phyloP scores from a whole-genome alignment of 2,797 vertebrate species.

The Discoglossus pictus region DNA sequence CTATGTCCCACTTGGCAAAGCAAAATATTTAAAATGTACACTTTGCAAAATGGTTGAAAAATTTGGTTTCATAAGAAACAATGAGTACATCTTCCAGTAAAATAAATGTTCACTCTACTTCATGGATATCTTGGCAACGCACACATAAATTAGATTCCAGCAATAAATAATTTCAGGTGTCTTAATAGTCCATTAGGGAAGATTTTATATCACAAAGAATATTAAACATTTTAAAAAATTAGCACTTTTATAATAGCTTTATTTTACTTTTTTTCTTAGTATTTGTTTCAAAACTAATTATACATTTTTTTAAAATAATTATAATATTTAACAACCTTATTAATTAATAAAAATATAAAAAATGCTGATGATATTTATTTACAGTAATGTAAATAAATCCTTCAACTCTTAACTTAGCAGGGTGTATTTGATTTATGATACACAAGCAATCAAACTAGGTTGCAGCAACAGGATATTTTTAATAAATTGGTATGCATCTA shows the following conservation, averaged over 20 bases:
- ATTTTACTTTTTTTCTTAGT: slow-evolving; percentile 25
- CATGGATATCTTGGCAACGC: slow-evolving; percentile 41
- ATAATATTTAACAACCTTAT: too few species aligned
- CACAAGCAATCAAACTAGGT: too few species aligned
- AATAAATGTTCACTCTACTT: slow-evolving; percentile 42
- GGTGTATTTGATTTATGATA: too few species aligned
- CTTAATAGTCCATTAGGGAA: slow-evolving; percentile 51
- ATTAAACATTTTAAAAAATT: slow-evolving; percentile 30
- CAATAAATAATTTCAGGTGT: slow-evolving; percentile 45
- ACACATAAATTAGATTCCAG: slow-evolving; percentile 41
- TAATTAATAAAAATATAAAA: too few species aligned
- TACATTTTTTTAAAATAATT: too few species aligned
- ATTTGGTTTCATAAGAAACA: slow-evolving; percentile 48
- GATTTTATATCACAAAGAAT: slow-evolving; percentile 42
- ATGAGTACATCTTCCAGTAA: slow-evolving; percentile 50
- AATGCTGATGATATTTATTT: too few species aligned
- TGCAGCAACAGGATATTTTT: too few species aligned
- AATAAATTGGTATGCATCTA: too few species aligned
- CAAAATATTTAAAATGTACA: slow-evolving; percentile 15
- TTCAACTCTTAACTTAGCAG: too few species aligned
- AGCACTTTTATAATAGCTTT: slow-evolving; percentile 21
- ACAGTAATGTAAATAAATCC: too few species aligned
- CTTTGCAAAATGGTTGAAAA: slow-evolving; percentile 33
- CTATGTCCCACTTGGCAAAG: slow-evolving; percentile 15
- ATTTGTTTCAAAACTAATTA: slow-evolving; percentile 18